Percentiles rank a stretch among this genome's conserved stretches.
phyloP scores from a whole-genome alignment of 2,797 vertebrate species.

The Propithecus perrieri region DNA sequence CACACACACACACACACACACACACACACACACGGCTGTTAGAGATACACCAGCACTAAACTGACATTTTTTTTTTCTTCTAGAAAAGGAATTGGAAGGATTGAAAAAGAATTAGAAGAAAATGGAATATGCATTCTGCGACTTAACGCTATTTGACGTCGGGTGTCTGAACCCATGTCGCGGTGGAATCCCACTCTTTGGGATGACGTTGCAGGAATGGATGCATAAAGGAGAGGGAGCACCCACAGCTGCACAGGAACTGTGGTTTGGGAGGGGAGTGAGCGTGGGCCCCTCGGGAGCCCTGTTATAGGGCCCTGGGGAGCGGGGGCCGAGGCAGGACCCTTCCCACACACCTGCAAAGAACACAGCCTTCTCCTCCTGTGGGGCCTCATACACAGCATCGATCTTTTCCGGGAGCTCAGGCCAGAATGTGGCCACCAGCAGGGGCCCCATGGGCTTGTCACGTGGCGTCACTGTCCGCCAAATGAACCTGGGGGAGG shows the following conservation, averaged over 20 bases:
- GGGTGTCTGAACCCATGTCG: neutral
- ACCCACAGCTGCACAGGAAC: neutral
- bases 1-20: too few relatives aligned
- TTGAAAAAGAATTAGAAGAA: neutral
- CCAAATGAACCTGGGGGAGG: constrained; percentile 93
- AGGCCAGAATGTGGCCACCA: constrained; percentile 96
- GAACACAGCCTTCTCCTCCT: constrained; percentile 96
- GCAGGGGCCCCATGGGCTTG: constrained; percentile 94
- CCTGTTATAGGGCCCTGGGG: neutral
- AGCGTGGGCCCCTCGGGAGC: neutral
- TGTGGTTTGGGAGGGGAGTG: neutral
- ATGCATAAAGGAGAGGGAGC: neutral
- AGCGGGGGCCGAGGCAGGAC: neutral
- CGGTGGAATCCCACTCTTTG: neutral
- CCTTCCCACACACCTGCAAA: constrained; percentile 91
- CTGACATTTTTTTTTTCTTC: neutral
- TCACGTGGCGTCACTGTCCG: constrained; percentile 91
- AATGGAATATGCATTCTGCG: neutral
- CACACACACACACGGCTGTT: too few relatives aligned
- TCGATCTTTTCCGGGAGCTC: constrained; percentile 95
- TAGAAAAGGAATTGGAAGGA: neutral
- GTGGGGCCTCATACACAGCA: constrained; percentile 95
- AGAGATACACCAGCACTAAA: neutral
- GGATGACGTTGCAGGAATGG: too few relatives aligned
- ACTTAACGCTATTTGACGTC: neutral